Evolutionary conservation across 2,888 invertebrate genomes (phyloP).

Genomic region (Flexamia atlantica): DNA sequence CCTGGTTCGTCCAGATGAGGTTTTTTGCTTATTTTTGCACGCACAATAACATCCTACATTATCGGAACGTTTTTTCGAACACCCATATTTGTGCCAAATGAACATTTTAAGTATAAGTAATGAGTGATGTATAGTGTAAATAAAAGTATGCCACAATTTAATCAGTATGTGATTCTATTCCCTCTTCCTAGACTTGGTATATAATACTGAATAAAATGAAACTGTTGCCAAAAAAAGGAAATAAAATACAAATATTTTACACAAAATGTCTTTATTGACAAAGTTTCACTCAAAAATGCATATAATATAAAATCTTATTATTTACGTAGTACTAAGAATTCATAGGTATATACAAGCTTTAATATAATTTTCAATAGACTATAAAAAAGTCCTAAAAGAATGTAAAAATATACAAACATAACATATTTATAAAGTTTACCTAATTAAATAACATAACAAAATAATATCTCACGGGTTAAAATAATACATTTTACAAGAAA

Average conservation of each 20-base stretch:
- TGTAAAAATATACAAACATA: slow-evolving; percentile 39
- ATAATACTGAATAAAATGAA: no score
- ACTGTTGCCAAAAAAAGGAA: no score
- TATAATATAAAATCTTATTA: slow-evolving; percentile 19
- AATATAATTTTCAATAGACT: slow-evolving; percentile 27
- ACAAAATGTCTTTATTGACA: slow-evolving; percentile 30
- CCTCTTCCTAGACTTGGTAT: no score
- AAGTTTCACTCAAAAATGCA: slow-evolving; percentile 15
- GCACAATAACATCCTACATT: no score
- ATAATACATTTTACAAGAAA: background rate
- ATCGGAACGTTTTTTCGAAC: no score
- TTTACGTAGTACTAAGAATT: background rate
- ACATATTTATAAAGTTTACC: slow-evolving; percentile 33
- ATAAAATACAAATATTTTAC: background rate
- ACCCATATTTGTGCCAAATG: no score
- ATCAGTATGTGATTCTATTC: no score
- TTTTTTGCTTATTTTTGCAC: no score
- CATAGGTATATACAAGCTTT: slow-evolving; percentile 9
- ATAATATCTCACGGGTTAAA: slow-evolving; percentile 8
- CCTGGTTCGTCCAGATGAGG: no score
- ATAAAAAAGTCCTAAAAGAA: background rate
- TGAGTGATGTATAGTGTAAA: no score
- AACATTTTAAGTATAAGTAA: no score
- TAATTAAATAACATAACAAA: slow-evolving; percentile 33
- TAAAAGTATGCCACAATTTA: no score